Conservation (phyloP, 2,888 invertebrate species). For the Euclidia mi region DNA sequence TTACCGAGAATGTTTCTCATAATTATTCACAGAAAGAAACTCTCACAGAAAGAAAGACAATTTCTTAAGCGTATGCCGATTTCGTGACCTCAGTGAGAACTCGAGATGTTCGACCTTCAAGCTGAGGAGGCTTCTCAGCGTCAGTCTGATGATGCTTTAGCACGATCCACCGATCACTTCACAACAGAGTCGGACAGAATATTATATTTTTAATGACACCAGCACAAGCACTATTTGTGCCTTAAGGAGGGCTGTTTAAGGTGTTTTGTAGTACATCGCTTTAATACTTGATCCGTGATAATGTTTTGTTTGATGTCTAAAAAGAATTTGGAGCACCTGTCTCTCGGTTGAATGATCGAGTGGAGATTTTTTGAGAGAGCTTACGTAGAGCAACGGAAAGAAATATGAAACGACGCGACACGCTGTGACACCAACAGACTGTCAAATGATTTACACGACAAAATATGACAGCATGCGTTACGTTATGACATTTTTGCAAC, state of each 20-base stretch:
- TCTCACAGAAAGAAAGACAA: no score
- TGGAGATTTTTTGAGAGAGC: no score
- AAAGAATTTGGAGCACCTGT: slow-evolving; percentile 9
- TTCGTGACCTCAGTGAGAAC: slow-evolving; percentile 51
- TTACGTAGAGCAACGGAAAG: no score
- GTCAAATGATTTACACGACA: no score
- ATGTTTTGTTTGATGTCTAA: not conserved
- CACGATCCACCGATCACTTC: slow-evolving; percentile 47
- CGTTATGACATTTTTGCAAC: no score
- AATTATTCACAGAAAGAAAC: slow-evolving; percentile 1
- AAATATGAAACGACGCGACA: no score
- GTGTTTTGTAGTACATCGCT: not conserved
- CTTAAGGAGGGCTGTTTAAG: not conserved
- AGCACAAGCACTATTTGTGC: slow-evolving; percentile 21
- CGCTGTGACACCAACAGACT: no score
- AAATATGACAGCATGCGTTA: no score
- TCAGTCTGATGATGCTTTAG: slow-evolving; percentile 43
- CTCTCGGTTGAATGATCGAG: no score
- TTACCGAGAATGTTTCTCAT: no score
- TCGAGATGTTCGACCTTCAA: slow-evolving; percentile 49
- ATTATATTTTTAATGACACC: slow-evolving; percentile 47
- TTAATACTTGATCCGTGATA: no score
- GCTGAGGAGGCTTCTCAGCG: slow-evolving; percentile 24
- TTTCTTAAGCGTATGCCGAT: slow-evolving; percentile 29
- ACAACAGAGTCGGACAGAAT: slow-evolving; percentile 21